Evolutionary conservation across 2,797 vertebrate species (phyloP).

Genomic region (Malacoctenus gilli): DNA sequence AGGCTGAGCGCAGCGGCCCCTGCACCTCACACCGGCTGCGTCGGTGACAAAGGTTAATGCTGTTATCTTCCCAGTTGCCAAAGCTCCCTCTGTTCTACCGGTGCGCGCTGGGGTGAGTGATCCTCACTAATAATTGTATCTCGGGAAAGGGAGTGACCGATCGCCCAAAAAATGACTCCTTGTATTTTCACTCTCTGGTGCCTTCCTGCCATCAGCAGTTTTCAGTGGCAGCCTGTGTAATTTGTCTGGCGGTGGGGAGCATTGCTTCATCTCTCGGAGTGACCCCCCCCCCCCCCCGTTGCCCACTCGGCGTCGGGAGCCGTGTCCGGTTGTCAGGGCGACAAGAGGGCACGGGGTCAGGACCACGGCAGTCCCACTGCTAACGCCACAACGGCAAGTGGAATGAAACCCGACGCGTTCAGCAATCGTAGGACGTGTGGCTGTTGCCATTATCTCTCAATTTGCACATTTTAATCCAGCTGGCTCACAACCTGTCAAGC

Average conservation of each 20-base stretch:
- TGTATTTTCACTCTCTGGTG: neutral
- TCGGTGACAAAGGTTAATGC: slow-evolving; percentile 18
- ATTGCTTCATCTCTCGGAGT: no score
- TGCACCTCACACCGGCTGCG: slow-evolving; percentile 7
- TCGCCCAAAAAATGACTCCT: neutral
- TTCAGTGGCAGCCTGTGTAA: no score
- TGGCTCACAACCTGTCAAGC: no score
- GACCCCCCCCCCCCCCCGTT: no score
- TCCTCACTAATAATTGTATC: neutral
- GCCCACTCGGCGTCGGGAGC: slow-evolving; percentile 14
- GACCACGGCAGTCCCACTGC: slow-evolving; percentile 9
- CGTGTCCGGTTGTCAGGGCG: slow-evolving; percentile 30
- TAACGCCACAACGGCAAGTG: neutral
- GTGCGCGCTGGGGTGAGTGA: slow-evolving; percentile 3
- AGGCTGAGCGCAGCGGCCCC: slow-evolving; percentile 18
- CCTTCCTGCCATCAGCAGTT: neutral
- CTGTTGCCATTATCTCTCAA: no score
- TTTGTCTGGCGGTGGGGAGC: no score
- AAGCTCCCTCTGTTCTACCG: slow-evolving; percentile 9
- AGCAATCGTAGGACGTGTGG: no score
- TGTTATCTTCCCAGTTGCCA: slow-evolving; percentile 24
- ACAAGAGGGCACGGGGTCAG: slow-evolving; percentile 44
- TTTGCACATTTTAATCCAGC: no score
- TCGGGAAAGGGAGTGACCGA: no score
- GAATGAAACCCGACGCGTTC: no score